Conservation (phyloP, 2,113 vertebrate genomes). For the Megaleporinus macrocephalus region DNA sequence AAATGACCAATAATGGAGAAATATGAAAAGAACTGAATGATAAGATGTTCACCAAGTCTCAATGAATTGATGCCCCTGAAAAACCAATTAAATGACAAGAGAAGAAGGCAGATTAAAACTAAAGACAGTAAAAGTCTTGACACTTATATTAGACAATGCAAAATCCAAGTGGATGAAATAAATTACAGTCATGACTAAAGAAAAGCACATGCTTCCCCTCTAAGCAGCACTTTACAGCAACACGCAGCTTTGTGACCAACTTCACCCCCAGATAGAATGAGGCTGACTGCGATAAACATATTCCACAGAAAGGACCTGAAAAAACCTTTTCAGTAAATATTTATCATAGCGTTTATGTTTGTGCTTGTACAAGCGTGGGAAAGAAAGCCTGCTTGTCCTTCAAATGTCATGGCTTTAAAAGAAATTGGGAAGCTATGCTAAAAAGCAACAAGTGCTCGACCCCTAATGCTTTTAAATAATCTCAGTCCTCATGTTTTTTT, state of each 20-base stretch:
- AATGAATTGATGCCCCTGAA: no score
- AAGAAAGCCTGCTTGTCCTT: background rate
- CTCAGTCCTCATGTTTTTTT: background rate
- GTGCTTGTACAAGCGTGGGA: background rate
- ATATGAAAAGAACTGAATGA: no score
- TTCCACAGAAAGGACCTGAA: conserved; percentile 8
- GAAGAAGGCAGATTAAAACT: no score
- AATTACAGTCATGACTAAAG: background rate
- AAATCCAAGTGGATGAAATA: background rate
- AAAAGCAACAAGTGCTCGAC: no score
- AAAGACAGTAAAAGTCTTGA: no score
- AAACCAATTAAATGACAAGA: no score
- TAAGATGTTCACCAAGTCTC: no score
- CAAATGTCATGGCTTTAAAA: background rate
- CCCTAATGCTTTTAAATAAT: background rate
- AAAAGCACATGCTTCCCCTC: background rate
- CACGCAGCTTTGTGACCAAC: background rate
- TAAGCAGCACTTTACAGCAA: background rate
- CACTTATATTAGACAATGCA: background rate
- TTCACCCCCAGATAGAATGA: conserved; percentile 11
- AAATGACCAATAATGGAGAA: no score
- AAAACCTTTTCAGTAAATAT: conserved; percentile 3
- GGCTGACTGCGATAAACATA: conserved; percentile 2
- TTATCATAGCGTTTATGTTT: background rate
- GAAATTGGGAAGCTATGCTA: background rate